A percentile compares a stretch with the other conserved stretches of the same genome.
These are phyloP conservation scores for Branchinecta lindahli DNA, from an alignment of 1,140 invertebrate species.

Conservation along the genomic window DNA sequence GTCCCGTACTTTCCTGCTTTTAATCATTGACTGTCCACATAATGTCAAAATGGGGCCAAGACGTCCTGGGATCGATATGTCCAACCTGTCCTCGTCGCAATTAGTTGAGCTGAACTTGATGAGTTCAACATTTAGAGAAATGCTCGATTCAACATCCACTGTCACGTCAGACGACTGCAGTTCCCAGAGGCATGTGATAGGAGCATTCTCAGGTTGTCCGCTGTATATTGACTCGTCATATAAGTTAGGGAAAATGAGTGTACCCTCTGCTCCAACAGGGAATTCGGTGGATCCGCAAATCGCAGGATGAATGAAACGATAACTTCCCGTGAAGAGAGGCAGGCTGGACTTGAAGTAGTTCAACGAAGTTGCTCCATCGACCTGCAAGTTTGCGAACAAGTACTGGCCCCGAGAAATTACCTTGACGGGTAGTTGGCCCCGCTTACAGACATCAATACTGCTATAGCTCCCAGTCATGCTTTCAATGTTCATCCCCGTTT, in stretches of 20 bases:
- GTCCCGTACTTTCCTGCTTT: not conserved
- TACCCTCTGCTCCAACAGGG: conserved; percentile 56
- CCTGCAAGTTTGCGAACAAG: conserved; percentile 55
- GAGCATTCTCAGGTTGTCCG: not conserved
- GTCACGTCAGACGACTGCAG: not conserved
- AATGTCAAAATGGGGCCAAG: not conserved
- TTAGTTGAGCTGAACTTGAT: not conserved
- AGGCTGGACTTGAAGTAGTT: conserved; percentile 70
- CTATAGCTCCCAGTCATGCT: not conserved
- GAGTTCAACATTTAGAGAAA: not conserved
- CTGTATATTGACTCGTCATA: not conserved
- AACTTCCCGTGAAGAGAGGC: conserved; percentile 63
- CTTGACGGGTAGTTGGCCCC: conserved; percentile 23
- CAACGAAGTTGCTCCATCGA: conserved; percentile 59
- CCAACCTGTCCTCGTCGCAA: conserved; percentile 2
- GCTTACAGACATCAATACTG: not conserved
- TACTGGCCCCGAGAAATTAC: conserved; percentile 57
- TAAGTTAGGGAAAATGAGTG: conserved; percentile 52
- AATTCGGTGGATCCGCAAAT: conserved; percentile 64
- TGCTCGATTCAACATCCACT: not conserved
- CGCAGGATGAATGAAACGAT: conserved; percentile 65
- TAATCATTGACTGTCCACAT: not conserved
- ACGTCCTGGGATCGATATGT: not conserved
- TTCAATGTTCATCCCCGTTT: conserved; percentile 11
- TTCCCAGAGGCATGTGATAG: not conserved